A percentile compares a stretch with the other conserved stretches of the same genome.
Conservation (phyloP, 2,113 vertebrate genomes). For the human region DNA sequence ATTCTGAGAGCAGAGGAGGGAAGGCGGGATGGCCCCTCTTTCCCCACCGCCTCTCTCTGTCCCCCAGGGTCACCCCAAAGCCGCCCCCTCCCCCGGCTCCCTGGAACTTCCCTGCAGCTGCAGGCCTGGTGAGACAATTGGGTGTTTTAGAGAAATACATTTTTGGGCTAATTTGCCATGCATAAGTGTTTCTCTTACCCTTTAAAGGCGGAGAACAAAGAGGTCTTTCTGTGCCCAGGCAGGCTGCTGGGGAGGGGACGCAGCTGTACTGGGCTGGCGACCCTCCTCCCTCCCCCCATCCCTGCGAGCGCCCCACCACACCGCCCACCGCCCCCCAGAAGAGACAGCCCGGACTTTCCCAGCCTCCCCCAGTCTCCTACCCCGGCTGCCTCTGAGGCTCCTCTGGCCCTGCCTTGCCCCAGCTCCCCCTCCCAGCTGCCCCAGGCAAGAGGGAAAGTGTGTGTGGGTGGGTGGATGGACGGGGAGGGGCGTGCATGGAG, state of each 20-base stretch:
- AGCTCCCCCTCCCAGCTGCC: conserved; percentile 76
- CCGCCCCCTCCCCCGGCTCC: conserved; percentile 82
- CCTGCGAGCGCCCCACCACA: conserved; percentile 59
- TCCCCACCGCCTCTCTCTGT: conserved; percentile 75
- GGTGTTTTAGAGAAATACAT: conserved; percentile 91
- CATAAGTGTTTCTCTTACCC: conserved; percentile 91
- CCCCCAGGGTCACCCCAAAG: conserved; percentile 81
- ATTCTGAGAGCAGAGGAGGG: conserved; percentile 50
- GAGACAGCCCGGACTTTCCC: conserved; percentile 77
- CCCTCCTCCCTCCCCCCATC: conserved; percentile 82
- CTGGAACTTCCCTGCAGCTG: conserved; percentile 90
- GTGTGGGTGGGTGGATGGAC: conserved; percentile 60
- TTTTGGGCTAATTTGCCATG: conserved; percentile 92
- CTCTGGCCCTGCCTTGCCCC: conserved; percentile 64
- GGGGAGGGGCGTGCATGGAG: conserved; percentile 7
- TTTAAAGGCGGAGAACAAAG: conserved; percentile 89
- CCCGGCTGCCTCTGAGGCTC: conserved; percentile 37
- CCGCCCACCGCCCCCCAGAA: conserved; percentile 47
- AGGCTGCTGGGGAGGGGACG: conserved; percentile 86
- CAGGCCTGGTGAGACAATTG: conserved; percentile 89
- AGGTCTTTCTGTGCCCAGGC: conserved; percentile 84
- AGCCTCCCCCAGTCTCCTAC: conserved; percentile 74
- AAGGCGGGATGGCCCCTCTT: conserved; percentile 55
- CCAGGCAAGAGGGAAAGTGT: conserved; percentile 72
- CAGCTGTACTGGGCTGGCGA: conserved; percentile 86